Evolutionary conservation across 2,113 vertebrate species (phyloP).

Genomic region (Candoia aspera): DNA sequence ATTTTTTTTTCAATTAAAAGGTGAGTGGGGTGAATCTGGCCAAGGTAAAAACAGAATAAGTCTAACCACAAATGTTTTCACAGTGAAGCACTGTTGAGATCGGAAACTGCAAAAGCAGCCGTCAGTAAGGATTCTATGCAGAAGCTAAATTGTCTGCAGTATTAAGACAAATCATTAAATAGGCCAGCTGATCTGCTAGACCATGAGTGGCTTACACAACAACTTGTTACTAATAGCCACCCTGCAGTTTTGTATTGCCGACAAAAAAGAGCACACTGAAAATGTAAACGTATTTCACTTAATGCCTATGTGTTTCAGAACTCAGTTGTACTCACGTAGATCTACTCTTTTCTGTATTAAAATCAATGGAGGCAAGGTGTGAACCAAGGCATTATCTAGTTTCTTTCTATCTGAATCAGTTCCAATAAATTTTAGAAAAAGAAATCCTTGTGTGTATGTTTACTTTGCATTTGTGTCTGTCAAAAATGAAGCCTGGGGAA

Average conservation of each 20-base stretch:
- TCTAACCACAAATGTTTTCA: conserved; percentile 28
- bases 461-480: not conserved
- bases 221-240: conserved; percentile 57
- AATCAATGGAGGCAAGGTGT: conserved; percentile 21
- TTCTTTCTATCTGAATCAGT: not conserved
- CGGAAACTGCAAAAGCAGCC: conserved; percentile 23
- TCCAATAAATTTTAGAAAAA: not conserved
- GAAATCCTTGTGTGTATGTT: not conserved
- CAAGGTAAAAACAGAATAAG: not conserved
- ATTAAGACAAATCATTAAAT: conserved; percentile 57
- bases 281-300: conserved; percentile 46
- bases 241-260: conserved; percentile 44
- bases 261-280: conserved; percentile 36
- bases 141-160: conserved; percentile 52
- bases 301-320: conserved; percentile 48
- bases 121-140: conserved; percentile 28
- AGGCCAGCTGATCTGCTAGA: conserved; percentile 46
- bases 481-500: not conserved
- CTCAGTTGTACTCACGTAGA: not conserved
- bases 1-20: not conserved
- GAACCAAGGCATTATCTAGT: not conserved
- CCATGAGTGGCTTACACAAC: conserved; percentile 36
- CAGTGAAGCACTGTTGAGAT: not conserved
- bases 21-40: conserved; percentile 2
- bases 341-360: conserved; percentile 34